These are phyloP conservation scores for Apostichopus japonicus DNA, from an alignment of 35 echinoderm and acorn worm species.

Conservation along the genomic window DNA sequence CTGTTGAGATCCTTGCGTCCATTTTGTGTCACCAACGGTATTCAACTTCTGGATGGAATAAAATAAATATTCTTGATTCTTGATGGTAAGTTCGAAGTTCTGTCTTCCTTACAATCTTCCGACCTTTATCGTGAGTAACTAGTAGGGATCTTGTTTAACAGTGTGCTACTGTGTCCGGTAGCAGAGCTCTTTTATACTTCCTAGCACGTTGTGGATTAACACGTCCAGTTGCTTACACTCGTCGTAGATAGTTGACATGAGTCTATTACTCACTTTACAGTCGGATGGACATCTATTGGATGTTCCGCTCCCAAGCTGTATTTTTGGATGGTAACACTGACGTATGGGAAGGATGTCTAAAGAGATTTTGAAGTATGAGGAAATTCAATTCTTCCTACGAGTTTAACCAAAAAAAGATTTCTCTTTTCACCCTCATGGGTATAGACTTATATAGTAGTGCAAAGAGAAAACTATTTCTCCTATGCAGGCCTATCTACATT, in stretches of 20 bases:
- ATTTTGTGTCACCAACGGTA: neutral
- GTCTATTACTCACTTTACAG: constrained; percentile 22
- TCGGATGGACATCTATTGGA: constrained; percentile 21
- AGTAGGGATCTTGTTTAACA: neutral
- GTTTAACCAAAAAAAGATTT: neutral
- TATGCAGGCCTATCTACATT: no score
- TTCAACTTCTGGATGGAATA: neutral
- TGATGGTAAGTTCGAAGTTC: neutral
- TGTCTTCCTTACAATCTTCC: neutral
- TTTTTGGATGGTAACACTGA: neutral
- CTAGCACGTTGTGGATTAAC: neutral
- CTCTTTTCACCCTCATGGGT: no score
- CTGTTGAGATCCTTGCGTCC: neutral
- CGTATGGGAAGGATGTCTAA: constrained; percentile 8
- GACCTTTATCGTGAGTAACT: neutral
- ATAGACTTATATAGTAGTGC: no score
- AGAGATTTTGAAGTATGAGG: constrained; percentile 25
- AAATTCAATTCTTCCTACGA: constrained; percentile 34
- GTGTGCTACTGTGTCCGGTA: neutral
- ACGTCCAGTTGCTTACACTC: neutral
- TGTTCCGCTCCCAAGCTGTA: constrained; percentile 13
- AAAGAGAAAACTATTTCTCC: no score
- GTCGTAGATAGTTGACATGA: neutral
- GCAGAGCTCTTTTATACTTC: neutral
- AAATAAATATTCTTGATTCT: neutral